Conservation (phyloP, 2,888 invertebrate species). For the Halictus quadricinctus region DNA sequence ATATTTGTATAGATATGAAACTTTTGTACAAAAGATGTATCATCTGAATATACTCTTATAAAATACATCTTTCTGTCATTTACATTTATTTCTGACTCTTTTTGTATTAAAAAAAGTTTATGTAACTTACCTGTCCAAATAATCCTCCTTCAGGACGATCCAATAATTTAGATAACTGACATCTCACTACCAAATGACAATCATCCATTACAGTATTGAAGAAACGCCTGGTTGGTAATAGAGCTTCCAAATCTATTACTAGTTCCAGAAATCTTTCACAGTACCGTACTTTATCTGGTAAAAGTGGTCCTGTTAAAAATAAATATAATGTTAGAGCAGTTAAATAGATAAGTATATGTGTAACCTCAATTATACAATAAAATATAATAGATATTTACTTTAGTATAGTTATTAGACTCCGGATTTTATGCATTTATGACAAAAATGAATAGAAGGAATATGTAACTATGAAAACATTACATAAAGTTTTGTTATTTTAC, state of each 20-base stretch:
- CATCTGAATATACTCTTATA: conserved; percentile 37
- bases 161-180: conserved; percentile 90
- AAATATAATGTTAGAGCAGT: neutral
- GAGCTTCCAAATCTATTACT: conserved; percentile 97
- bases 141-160: conserved; percentile 92
- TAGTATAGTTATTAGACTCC: neutral
- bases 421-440: neutral
- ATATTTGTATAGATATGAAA: conserved; percentile 55
- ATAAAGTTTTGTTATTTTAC: conserved; percentile 73
- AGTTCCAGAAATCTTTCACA: conserved; percentile 98
- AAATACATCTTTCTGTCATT: conserved; percentile 39
- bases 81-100: conserved; percentile 15
- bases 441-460: too few species aligned
- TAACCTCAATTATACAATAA: neutral
- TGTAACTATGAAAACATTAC: too few species aligned
- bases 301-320: conserved; percentile 74
- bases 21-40: conserved; percentile 61
- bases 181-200: conserved; percentile 95
- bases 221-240: conserved; percentile 97
- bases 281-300: conserved; percentile 86
- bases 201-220: conserved; percentile 98
- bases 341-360: neutral
- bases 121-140: conserved; percentile 91
- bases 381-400: neutral
- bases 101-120: conserved; percentile 30